Evolutionary conservation across 2,888 invertebrate species (phyloP).

Genomic region (Dolomedes plantarius): DNA sequence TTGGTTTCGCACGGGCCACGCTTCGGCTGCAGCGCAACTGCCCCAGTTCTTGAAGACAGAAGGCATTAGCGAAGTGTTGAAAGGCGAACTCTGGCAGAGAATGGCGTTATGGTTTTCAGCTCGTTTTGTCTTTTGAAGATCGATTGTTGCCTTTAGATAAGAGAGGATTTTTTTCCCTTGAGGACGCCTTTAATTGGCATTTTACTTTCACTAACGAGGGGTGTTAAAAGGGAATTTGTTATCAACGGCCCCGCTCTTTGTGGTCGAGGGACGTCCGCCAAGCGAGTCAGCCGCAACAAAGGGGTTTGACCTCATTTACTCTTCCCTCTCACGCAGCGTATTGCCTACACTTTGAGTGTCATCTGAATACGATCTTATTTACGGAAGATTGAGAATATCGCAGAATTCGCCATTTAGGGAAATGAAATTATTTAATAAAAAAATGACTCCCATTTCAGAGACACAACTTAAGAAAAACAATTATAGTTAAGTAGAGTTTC

Average conservation of each 20-base stretch:
- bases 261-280: slow-evolving; percentile 10
- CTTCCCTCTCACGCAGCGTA: too few species aligned
- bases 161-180: neutral
- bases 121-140: neutral
- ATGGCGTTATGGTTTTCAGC: neutral
- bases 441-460: too few species aligned
- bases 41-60: slow-evolving; percentile 5
- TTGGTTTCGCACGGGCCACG: too few species aligned
- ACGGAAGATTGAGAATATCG: too few species aligned
- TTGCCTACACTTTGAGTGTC: too few species aligned
- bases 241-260: neutral
- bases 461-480: too few species aligned
- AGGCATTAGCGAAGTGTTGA: neutral
- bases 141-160: neutral
- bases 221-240: neutral
- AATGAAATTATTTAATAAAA: too few species aligned
- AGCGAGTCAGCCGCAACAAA: neutral
- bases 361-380: too few species aligned
- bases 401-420: too few species aligned
- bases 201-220: slow-evolving; percentile 36
- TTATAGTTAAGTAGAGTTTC: too few species aligned
- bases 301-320: too few species aligned
- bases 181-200: slow-evolving; percentile 48
- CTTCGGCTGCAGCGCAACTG: slow-evolving; percentile 17
- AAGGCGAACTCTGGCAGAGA: neutral